These are phyloP conservation scores for Theonella swinhoei DNA, from an alignment of 37 sponge, comb jelly and placozoan genomes.

Conservation along the genomic window DNA sequence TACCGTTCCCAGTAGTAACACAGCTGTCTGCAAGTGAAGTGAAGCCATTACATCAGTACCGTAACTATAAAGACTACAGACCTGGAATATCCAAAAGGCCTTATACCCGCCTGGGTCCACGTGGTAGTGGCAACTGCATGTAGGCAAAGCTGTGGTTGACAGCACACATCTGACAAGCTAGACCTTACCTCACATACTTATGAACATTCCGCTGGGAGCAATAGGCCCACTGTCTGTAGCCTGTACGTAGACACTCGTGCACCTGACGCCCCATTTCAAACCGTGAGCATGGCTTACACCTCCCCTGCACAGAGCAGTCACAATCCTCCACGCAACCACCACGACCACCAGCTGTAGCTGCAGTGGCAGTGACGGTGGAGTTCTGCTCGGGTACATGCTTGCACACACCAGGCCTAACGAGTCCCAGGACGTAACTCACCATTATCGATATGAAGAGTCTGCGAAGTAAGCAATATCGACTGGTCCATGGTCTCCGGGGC, in stretches of 20 bases:
- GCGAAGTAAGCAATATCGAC: neutral
- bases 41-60: neutral
- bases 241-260: conserved; percentile 42
- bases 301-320: conserved; percentile 17
- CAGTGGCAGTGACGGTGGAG: neutral
- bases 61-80: neutral
- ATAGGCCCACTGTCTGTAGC: conserved; percentile 45
- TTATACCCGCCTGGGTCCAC: conserved; percentile 18
- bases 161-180: neutral
- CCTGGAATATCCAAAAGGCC: conserved; percentile 64
- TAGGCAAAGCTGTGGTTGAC: neutral
- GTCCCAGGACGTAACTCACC: too few species aligned
- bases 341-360: neutral
- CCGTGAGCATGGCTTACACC: conserved; percentile 54
- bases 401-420: too few species aligned
- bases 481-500: neutral
- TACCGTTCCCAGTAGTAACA: conserved; percentile 11
- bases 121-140: conserved; percentile 50
- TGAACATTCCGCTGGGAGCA: conserved; percentile 25
- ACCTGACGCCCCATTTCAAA: conserved; percentile 32
- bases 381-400: too few species aligned
- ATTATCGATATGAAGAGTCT: too few species aligned
- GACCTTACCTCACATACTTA: conserved; percentile 35
- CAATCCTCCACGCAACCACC: neutral
- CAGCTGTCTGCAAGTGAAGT: too few species aligned